These are phyloP conservation scores for Enteromius radiatus DNA, from an alignment of 2,797 vertebrate genomes.

Conservation along the genomic window DNA sequence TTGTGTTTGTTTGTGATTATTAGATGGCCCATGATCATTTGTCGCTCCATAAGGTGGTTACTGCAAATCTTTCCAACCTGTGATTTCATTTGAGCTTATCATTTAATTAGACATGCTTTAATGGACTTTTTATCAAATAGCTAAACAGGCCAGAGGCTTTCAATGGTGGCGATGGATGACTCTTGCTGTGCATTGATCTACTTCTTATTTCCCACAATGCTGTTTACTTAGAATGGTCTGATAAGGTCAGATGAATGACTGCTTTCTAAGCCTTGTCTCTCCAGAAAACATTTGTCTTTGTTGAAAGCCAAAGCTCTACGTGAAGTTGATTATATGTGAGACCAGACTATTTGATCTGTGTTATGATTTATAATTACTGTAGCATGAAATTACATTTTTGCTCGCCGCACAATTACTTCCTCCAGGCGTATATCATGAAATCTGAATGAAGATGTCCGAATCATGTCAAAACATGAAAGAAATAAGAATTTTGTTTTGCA, in stretches of 20 bases:
- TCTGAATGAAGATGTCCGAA: neutral
- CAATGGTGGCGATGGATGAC: constrained; percentile 65
- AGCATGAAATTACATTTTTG: neutral
- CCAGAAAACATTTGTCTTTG: constrained; percentile 23
- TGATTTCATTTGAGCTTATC: constrained; percentile 77
- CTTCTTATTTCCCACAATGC: constrained; percentile 64
- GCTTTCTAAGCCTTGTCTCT: constrained; percentile 2
- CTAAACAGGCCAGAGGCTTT: constrained; percentile 57
- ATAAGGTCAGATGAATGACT: constrained; percentile 60
- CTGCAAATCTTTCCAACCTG: constrained; percentile 64
- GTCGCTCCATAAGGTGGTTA: neutral
- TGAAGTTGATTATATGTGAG: neutral
- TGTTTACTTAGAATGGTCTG: constrained; percentile 61
- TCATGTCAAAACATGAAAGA: neutral
- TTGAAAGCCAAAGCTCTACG: neutral
- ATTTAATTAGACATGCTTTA: constrained; percentile 77
- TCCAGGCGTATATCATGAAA: neutral
- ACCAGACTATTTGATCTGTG: constrained; percentile 1
- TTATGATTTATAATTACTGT: neutral
- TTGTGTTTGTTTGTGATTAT: constrained; percentile 15
- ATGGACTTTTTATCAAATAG: constrained; percentile 68
- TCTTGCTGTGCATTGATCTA: constrained; percentile 71
- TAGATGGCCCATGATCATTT: constrained; percentile 5
- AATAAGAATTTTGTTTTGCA: neutral
- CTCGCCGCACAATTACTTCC: neutral